Base-by-base conservation (phyloP, 2,797 vertebrate species). In the Mormyrus hasselquistii region DNA sequence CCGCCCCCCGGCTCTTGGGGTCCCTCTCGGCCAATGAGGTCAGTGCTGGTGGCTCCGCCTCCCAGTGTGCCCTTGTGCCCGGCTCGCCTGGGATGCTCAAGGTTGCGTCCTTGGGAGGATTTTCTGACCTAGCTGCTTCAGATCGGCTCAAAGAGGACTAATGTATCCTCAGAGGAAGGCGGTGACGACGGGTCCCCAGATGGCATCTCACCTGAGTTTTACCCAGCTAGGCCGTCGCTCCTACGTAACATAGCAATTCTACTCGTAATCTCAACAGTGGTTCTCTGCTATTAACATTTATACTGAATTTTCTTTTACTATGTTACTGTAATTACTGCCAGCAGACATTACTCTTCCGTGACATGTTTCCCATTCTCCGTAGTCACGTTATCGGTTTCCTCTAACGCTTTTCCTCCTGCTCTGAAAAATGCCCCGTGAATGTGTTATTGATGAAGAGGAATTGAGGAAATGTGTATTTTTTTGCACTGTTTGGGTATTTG, bases 231-330 rank as follows among this genome's bases (percentile, higher is more conserved):
- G 47, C 47, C 9, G 7, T 22, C 22, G 22, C 44, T 49, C 41
- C n/a, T 10, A 50, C 1, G 47, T 22, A 10, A 84, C 82, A 29
- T 50, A n/a, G 82, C 41, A 12, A 83, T 50, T 84, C 9, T 84
- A 44, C 41, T 50, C n/a, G 22, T 10, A 84, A 25, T 22, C 4
- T 22, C 47, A 47, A 50, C 41, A 84, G n/a, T 12, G 47, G 10
- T 44, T 84, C 41, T 84, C 82, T 50, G 82, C 82, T 52, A 50
- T 84, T 84, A 84, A 22, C 44, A 84, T 84, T 84, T 84, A 84
- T 5, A 84, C n/a, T 4, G 49, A 84, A 83, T 83, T 83, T 83
- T 83, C 82, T 25, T 52, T 84, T 52, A 49, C 52, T 52, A 50
- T 25, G n/a, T 25, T 84, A 44, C 82, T 50, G 82, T 49, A 84